A percentile compares a stretch with the other conserved stretches of the same genome.
Evolutionary conservation across 2,888 invertebrate species (phyloP).

Genomic region (Trichacis sp.): DNA sequence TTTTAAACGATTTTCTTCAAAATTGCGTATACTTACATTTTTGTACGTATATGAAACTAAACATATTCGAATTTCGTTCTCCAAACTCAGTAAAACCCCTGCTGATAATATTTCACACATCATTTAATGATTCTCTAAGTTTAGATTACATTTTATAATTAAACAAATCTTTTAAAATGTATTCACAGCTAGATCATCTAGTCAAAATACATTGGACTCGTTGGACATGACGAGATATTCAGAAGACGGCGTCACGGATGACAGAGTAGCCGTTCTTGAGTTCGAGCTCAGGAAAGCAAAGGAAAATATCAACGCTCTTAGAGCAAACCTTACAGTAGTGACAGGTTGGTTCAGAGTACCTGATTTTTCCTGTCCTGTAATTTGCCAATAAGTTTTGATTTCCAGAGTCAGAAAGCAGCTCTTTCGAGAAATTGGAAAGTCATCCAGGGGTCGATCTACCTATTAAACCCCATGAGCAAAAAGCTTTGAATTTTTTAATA

Average conservation of each 20-base stretch:
- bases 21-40: no score
- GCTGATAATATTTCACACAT: no score
- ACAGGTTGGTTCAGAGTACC: slow-evolving; percentile 71
- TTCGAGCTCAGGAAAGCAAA: slow-evolving; percentile 89
- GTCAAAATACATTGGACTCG: slow-evolving; percentile 89
- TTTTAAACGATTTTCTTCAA: no score
- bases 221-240: slow-evolving; percentile 87
- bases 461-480: slow-evolving; percentile 84
- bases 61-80: no score
- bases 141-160: no score
- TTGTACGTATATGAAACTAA: no score
- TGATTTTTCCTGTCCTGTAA: not conserved
- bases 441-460: slow-evolving; percentile 63
- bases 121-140: no score
- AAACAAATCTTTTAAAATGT: not conserved
- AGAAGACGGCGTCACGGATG: slow-evolving; percentile 87
- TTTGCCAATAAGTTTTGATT: no score
- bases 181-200: slow-evolving; percentile 79
- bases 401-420: slow-evolving; percentile 66
- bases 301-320: slow-evolving; percentile 84
- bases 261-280: slow-evolving; percentile 85
- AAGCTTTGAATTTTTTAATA: slow-evolving; percentile 87
- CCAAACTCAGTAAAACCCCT: no score
- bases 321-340: slow-evolving; percentile 85
- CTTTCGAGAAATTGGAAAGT: slow-evolving; percentile 69